Evolutionary conservation across 2,888 invertebrate species (phyloP), one percentile per base, ranked within the genome.

Genomic region (Xestobium rufovillosum): DNA sequence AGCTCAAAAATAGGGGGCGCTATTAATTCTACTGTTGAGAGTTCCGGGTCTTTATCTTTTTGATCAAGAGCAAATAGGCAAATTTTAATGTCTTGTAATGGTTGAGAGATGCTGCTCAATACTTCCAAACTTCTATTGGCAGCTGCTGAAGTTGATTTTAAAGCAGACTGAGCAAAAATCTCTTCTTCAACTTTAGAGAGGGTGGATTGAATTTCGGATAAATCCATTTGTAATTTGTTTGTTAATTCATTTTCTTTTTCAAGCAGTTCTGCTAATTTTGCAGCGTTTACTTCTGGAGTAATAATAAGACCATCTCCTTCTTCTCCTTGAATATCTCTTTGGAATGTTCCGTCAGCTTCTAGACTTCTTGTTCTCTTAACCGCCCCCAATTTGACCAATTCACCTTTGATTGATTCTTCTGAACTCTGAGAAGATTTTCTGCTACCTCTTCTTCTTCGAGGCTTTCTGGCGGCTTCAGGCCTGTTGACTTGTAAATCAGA

Each of bases 61-160:
- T 75, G 72, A 39, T 69, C 66, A 1, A 72, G 54, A 2, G 62
- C 61, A 29, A 71, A 72, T 27, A 73, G 60, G 47, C 78, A 75
- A 27, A 73, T 75, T 48, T 78, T 73, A 25, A 82, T 75, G 59
- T 79, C 78, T 36, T 70, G 71, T 9, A 81, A 56, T 0, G 82
- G 80, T 19, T 74, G 71, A 4, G 72, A 65, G 14, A 81, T 60
- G 51, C 75, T 78, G 30, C 69, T 70, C 8, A 81, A 71, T 15
- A 80, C 75, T 57, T 77, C 78, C 42, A 80, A 68, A 52, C 80
- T 81, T 51, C 73, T 71, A 36, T 78, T 75, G 0, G 78, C 78
- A 2, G 80, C 74, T 14, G 76, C 72, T 6, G 77, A 73, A 1
- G 79, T 75, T 52, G 80, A 74, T 73, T 81, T 78, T 42, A 76